Conservation (phyloP, 2,888 invertebrate species). For the Ormyrus rosae region DNA sequence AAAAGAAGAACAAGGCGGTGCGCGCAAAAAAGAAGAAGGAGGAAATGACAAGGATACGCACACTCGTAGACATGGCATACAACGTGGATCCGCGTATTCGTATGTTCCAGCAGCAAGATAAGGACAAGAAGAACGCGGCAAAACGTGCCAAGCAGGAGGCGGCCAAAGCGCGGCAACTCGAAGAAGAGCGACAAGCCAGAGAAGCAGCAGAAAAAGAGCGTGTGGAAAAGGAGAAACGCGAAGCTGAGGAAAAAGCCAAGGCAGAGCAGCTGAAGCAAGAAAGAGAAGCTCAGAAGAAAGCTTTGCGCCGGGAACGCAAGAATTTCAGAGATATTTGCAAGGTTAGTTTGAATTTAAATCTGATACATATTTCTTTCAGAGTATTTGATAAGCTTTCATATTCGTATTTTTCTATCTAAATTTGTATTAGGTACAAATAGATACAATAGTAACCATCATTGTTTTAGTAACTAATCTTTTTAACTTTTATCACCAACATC, state of each 20-base stretch:
- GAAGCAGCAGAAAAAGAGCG: constrained; percentile 81
- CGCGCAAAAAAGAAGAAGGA: constrained; percentile 96
- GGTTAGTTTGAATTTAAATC: constrained; percentile 69
- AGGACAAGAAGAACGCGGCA: constrained; percentile 90
- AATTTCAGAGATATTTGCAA: constrained; percentile 87
- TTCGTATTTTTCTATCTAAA: neutral
- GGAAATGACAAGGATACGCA: constrained; percentile 94
- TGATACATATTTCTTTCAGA: neutral
- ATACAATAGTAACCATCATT: neutral
- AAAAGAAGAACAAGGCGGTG: constrained; percentile 97
- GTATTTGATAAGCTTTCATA: neutral
- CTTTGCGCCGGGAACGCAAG: constrained; percentile 91
- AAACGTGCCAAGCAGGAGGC: constrained; percentile 93
- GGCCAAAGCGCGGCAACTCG: constrained; percentile 88
- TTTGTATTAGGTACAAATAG: neutral
- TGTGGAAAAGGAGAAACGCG: constrained; percentile 85
- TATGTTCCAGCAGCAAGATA: constrained; percentile 95
- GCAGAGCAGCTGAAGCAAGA: constrained; percentile 90
- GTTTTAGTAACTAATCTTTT: neutral
- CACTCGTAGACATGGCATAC: constrained; percentile 95
- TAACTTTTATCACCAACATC: neutral
- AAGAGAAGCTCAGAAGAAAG: constrained; percentile 89
- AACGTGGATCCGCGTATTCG: constrained; percentile 94
- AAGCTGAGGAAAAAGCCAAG: constrained; percentile 88
- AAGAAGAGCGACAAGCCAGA: constrained; percentile 86